These are phyloP conservation scores for Polyergus mexicanus DNA, from an alignment of 1,140 invertebrate species.

Conservation along the genomic window DNA sequence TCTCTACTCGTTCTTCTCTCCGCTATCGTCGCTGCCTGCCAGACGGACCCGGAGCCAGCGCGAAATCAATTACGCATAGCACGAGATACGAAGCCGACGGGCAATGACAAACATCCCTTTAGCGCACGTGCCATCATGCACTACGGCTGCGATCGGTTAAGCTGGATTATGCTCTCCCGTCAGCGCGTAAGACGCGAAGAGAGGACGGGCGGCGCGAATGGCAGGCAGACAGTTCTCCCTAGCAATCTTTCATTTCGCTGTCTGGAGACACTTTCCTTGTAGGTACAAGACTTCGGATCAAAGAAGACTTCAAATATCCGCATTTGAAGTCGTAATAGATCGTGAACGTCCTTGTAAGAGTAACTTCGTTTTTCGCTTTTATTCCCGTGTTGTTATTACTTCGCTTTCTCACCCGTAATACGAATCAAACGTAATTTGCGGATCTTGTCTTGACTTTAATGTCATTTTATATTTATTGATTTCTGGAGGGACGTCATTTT, in stretches of 20 bases:
- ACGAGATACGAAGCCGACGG: conserved; percentile 60
- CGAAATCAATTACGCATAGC: conserved; percentile 73
- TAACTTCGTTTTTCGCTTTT: conserved; percentile 13
- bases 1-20: conserved; percentile 45
- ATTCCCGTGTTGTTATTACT: neutral
- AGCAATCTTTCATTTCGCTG: conserved; percentile 62
- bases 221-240: conserved; percentile 46
- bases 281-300: conserved; percentile 37
- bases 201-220: conserved; percentile 30
- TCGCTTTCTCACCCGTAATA: neutral
- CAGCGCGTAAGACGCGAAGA: conserved; percentile 28
- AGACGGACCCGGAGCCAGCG: conserved; percentile 53
- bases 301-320: conserved; percentile 38
- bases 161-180: conserved; percentile 62
- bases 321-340: conserved; percentile 41
- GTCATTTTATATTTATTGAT: neutral
- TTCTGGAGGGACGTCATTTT: neutral
- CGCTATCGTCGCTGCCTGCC: conserved; percentile 34
- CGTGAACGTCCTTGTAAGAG: conserved; percentile 13
- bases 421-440: neutral
- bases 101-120: conserved; percentile 70
- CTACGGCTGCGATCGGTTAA: conserved; percentile 69
- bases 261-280: conserved; percentile 48
- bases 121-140: conserved; percentile 60
- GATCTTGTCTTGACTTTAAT: neutral